These are phyloP conservation scores for Notocelia uddmanniana DNA, from an alignment of 2,888 invertebrate genomes.

Conservation along the genomic window DNA sequence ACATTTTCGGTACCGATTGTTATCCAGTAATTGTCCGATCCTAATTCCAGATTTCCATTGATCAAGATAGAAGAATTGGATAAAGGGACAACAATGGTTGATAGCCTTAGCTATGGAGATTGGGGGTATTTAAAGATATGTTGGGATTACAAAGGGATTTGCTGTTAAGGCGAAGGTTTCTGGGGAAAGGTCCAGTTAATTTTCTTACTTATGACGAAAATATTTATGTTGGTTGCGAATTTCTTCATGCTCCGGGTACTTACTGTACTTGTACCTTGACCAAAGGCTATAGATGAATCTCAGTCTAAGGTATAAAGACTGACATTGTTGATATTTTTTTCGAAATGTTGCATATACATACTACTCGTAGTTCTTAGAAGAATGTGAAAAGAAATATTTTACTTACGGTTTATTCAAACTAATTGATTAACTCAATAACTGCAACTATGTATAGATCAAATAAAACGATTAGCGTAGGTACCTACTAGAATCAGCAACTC, in stretches of 20 bases:
- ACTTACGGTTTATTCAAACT: too few relatives aligned
- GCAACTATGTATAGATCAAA: not conserved
- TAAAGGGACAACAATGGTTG: conserved; percentile 29
- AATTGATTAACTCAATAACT: too few relatives aligned
- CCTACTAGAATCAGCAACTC: not conserved
- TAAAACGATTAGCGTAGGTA: not conserved
- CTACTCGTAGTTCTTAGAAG: too few relatives aligned
- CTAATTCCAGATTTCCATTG: conserved; percentile 40
- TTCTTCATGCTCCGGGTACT: too few relatives aligned
- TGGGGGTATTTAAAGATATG: conserved; percentile 20
- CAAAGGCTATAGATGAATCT: too few relatives aligned
- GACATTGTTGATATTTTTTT: too few relatives aligned
- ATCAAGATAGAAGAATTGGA: conserved; percentile 34
- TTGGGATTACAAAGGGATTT: conserved; percentile 7
- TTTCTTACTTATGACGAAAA: not conserved
- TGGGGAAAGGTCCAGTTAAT: not conserved
- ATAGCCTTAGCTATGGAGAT: conserved; percentile 26
- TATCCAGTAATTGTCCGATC: conserved; percentile 42
- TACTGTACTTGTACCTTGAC: too few relatives aligned
- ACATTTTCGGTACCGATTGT: conserved; percentile 35
- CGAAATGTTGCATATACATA: too few relatives aligned
- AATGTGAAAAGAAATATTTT: too few relatives aligned
- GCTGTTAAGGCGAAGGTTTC: not conserved
- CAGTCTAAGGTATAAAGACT: too few relatives aligned
- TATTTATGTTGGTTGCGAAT: not conserved